Base-by-base conservation (phyloP, 2,888 invertebrate genomes). In the Balanococcus diminutus region DNA sequence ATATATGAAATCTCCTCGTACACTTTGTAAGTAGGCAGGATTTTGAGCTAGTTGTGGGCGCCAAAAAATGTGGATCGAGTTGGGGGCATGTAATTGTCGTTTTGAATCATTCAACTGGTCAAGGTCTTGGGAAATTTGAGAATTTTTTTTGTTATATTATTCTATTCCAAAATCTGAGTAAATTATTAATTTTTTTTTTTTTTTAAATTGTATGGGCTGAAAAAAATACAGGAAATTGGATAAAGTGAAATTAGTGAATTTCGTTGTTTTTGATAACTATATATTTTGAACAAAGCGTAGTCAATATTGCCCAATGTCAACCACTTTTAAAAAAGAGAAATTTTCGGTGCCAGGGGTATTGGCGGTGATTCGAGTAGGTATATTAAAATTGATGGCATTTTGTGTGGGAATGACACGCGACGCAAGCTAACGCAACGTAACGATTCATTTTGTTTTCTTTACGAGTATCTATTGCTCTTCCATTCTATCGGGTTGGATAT, bases 351-450 rank as follows among this genome's bases (percentile, higher is more conserved):
- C 22, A 67, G 61, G 61, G n/a, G 61, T 22, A 28, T 67, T 3
- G 14, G 3, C n/a, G n/a, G 14, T 16, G 14, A 46, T 46, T 11
- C 14, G 61, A 28, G 22, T 67, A 67, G 61, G 61, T 28, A 67
- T 67, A n/a, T 67, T 5, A 25, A 67, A 67, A 67, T 25, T 67
- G 28, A 67, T 67, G 25, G 61, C 11, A 67, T 67, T 67, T 67
- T 67, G 61, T 67, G 61, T 67, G 61, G 61, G 61, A 67, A 67
- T 67, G 61, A 67, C 61, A 67, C 61, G 28, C 51, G 51, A 51
- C 42, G n/a, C n/a, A n/a, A n/a, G n/a, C n/a, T n/a, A 6, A 8
- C 14, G 14, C 46, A 14, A 56, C 61, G 61, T 67, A 67, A 67
- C 61, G 61, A 67, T 67, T 67, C 61, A 67, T 67, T 67, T 28